Base-by-base conservation (phyloP, 2,888 invertebrate species). In the Nudaria mundana region DNA sequence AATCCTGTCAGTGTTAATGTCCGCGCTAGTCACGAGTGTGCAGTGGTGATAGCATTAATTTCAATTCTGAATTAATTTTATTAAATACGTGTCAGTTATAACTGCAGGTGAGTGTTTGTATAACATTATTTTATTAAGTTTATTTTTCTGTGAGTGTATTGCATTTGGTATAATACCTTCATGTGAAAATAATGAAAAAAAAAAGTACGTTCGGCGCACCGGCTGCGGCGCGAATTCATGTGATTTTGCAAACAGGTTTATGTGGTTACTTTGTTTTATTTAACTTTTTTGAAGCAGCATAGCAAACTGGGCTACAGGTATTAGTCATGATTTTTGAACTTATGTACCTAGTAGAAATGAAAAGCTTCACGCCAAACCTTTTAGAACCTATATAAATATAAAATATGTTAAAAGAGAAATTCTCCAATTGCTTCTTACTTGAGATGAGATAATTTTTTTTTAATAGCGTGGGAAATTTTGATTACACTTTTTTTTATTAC, bases 1-100 rank as follows among this genome's bases (percentile, higher is more conserved):
- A 68, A 62, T 58, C 62, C 66, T 71, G 81, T 49, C 49, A 73
- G 81, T 81, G 82, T 63, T 81, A 83, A 82, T 83, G 82, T 79
- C 80, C 82, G 81, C 75, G 69, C n/a, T n/a, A 56, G 81, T 86
- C 84, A 84, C 85, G 84, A 84, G 82, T 81, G 79, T 63, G 68
- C 69, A 63, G 63, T 47, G 42, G 60, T 49, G 49, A 54, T 62
- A 54, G 37, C 50, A 53, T 40, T n/a, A n/a, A n/a, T 45, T 46
- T 37, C 34, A 44, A 47, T 52, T 56, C 53, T 60, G 47, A 52
- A 50, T 62, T 56, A 51, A 56, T 49, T 48, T 46, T 48, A 47
- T 47, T 53, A 40, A 44, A 48, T 49, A 46, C 37, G 56, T 56
- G 49, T 42, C 47, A 33, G 53, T 51, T 44, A 26, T 46, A 53